A percentile compares a stretch with the other conserved stretches of the same genome.
phyloP scores from a whole-genome alignment of 2,113 vertebrate species.

The Telmatochromis brachygnathus region DNA sequence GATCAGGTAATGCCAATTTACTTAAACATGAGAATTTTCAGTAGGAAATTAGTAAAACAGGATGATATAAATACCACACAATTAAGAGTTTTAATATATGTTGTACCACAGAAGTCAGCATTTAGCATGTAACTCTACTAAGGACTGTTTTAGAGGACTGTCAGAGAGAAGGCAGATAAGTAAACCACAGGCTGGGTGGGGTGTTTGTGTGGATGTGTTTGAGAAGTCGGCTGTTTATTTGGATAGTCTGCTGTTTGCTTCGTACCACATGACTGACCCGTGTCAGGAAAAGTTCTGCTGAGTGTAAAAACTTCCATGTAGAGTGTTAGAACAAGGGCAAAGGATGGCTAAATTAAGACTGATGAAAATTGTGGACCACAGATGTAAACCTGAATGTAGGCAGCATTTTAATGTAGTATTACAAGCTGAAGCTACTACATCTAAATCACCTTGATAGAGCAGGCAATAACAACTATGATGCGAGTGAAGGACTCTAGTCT shows the following conservation, averaged over 20 bases:
- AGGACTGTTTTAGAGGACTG: background rate
- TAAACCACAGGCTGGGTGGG: background rate
- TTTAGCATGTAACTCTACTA: background rate
- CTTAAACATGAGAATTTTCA: background rate
- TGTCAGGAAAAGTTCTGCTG: background rate
- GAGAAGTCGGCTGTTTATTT: background rate
- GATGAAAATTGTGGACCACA: rapidly evolving
- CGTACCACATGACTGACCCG: background rate
- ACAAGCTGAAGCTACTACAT: background rate
- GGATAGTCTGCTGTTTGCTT: background rate
- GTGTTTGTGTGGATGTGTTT: background rate
- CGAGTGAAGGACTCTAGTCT: background rate
- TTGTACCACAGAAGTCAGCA: background rate
- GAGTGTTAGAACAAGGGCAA: background rate
- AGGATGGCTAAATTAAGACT: background rate
- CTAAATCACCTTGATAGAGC: background rate
- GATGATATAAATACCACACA: background rate
- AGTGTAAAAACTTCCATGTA: background rate
- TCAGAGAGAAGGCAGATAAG: background rate
- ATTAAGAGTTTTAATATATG: background rate
- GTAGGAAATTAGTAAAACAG: background rate
- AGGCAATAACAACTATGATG: background rate
- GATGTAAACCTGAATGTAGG: background rate
- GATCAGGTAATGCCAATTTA: background rate
- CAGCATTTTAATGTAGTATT: background rate